phyloP scores from a whole-genome alignment of 2,113 vertebrate species.

The Ceratotherium simum region DNA sequence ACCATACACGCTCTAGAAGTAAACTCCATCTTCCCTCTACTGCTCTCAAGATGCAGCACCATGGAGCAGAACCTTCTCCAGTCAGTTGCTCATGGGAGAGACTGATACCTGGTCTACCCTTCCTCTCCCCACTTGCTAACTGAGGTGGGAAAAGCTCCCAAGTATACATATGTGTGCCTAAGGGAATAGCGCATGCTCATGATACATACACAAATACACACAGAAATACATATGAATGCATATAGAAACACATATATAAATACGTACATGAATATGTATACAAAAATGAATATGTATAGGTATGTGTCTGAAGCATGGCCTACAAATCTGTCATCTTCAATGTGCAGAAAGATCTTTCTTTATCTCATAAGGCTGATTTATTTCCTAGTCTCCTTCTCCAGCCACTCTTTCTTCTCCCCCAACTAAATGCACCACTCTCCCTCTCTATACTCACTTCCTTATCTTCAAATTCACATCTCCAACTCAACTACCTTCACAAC shows the following conservation, averaged over 20 bases:
- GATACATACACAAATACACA: slow-evolving; percentile 79
- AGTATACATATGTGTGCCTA: slow-evolving; percentile 62
- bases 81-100: background rate
- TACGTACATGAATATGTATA: slow-evolving; percentile 83
- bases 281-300: slow-evolving; percentile 81
- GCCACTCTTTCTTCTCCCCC: background rate
- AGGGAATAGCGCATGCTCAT: slow-evolving; percentile 70
- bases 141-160: slow-evolving; percentile 70
- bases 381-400: slow-evolving; percentile 56
- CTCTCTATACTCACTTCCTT: background rate
- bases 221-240: slow-evolving; percentile 81
- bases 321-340: slow-evolving; percentile 80
- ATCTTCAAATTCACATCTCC: background rate
- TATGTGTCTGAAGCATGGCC: slow-evolving; percentile 80
- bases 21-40: slow-evolving; percentile 10
- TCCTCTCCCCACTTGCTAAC: background rate
- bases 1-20: background rate
- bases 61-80: background rate
- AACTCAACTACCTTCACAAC: background rate
- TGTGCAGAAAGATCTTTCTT: slow-evolving; percentile 75
- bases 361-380: slow-evolving; percentile 65
- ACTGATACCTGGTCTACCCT: background rate
- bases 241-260: slow-evolving; percentile 80
- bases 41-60: background rate
- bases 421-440: background rate